phyloP scores from a whole-genome alignment of 2,888 invertebrate species.

The Orthonychiurus folsomi region DNA sequence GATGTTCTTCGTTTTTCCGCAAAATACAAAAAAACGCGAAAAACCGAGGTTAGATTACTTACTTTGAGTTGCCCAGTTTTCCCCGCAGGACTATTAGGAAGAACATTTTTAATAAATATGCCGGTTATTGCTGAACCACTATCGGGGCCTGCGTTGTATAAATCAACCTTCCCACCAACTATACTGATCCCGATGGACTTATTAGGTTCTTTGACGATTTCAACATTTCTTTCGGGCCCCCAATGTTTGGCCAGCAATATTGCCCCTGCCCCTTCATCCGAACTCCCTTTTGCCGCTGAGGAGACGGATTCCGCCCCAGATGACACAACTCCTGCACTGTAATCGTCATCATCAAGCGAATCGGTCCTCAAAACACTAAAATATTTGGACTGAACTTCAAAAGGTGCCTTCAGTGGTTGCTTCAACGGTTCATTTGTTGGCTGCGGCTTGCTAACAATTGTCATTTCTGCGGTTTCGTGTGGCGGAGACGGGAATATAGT shows the following conservation, averaged over 20 bases:
- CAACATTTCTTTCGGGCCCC: constrained; percentile 65
- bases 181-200: constrained; percentile 92
- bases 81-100: constrained; percentile 88
- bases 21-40: too few species aligned
- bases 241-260: constrained; percentile 61
- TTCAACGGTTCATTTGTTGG: not conserved
- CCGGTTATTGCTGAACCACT: constrained; percentile 71
- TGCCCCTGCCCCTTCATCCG: constrained; percentile 42
- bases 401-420: not conserved
- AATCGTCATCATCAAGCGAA: not conserved
- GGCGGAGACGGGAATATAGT: constrained; percentile 40
- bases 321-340: not conserved
- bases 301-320: not conserved
- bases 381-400: not conserved
- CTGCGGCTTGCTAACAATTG: not conserved
- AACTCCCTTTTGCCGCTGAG: constrained; percentile 14
- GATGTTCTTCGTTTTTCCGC: too few species aligned
- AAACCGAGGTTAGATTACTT: constrained; percentile 34
- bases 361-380: not conserved
- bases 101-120: constrained; percentile 95
- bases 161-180: constrained; percentile 84
- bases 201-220: constrained; percentile 61
- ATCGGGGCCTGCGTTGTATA: constrained; percentile 59
- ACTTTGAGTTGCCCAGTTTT: constrained; percentile 77
- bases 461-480: constrained; percentile 23